Evolutionary conservation across 2,888 invertebrate species (phyloP), one percentile per base, ranked within the genome.

Genomic region (Drosophila cognata): DNA sequence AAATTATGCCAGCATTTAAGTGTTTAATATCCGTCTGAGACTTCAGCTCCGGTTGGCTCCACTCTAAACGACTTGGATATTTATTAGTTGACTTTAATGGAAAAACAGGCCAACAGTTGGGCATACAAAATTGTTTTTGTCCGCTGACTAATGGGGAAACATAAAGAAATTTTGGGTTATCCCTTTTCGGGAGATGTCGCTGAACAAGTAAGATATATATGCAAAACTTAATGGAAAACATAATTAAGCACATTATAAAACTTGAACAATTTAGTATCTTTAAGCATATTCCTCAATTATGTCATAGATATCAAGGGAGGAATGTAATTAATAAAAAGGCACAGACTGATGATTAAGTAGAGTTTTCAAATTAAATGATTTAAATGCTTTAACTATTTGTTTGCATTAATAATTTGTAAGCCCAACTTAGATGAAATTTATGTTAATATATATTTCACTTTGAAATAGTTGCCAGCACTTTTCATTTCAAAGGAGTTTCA

Each of bases 1-100:
- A 84, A 84, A 89, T 89, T 86, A 89, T 84, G 89, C 84, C 87
- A 79, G 56, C 79, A 84, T 89, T 84, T 87, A 84, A 84, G 89
- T 89, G 89, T 79, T 84, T 84, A 84, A 86, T 84, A 84, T 84
- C 87, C 84, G 86, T 80, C 84, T 67, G 88, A 66, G 85, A 84
- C 82, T 78, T 41, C 29, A 43, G 43, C 53, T 33, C 25, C 46
- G 56, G 38, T 38, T 48, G 46, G 33, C 68, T 29, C 38, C 53
- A 33, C 25, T 52, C 48, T 10, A 56, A 33, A 50, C 59, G 65
- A 38, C 71, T 59, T 29, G 16, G 70, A 82, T 85, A 84, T 84
- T 84, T 84, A 84, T 84, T 88, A 64, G 84, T 78, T 73, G 84
- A 80, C 77, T 84, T 83, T 80, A 84, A 84, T 84, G 86, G 88